Conservation (phyloP, 2,113 vertebrate species). For the Chaetodon trifascialis region DNA sequence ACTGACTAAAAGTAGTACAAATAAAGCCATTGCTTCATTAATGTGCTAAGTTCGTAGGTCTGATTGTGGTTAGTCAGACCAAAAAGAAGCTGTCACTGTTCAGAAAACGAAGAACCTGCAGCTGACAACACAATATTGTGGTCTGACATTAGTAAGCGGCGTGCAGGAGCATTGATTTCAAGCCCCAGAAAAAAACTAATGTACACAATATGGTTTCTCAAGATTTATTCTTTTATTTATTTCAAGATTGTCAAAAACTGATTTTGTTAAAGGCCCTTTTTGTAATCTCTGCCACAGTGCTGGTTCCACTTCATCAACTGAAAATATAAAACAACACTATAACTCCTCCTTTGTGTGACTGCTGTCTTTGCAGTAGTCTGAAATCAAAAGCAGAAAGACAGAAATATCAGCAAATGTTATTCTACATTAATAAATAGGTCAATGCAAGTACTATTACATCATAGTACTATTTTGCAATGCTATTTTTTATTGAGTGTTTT, state of each 20-base stretch:
- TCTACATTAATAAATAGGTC: background rate
- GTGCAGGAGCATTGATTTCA: background rate
- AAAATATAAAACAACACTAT: slow-evolving; percentile 37
- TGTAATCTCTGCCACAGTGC: background rate
- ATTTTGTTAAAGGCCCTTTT: background rate
- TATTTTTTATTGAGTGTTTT: background rate
- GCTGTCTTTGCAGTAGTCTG: slow-evolving; percentile 76
- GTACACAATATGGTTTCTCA: background rate
- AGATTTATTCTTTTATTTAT: slow-evolving; percentile 34
- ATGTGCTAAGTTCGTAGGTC: too few species aligned
- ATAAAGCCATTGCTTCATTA: too few species aligned
- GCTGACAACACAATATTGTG: background rate
- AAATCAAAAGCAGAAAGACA: slow-evolving; percentile 35
- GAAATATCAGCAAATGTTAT: background rate
- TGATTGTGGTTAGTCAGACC: too few species aligned
- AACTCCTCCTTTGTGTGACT: slow-evolving; percentile 65
- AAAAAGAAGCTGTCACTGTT: background rate
- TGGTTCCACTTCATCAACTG: slow-evolving; percentile 17
- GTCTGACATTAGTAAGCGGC: background rate
- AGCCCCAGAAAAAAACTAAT: background rate
- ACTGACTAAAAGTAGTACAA: too few species aligned
- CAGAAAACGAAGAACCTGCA: background rate
- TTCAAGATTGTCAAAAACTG: slow-evolving; percentile 16
- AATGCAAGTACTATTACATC: too few species aligned
- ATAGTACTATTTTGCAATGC: background rate